Conservation (phyloP, 1,140 invertebrate species). For the Aradophagus sp. region DNA sequence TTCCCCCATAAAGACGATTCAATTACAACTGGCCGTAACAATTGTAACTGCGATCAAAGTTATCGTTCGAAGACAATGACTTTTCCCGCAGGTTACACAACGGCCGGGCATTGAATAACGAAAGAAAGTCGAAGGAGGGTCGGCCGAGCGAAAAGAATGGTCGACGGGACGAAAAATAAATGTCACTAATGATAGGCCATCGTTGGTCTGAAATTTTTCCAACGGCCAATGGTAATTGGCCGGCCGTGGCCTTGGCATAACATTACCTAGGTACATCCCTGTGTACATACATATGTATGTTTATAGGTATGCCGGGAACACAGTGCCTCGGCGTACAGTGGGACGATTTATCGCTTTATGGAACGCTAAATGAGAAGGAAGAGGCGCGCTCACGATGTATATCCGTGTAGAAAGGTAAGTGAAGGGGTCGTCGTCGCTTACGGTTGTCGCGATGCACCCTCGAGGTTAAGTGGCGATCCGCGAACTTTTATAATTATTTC, state of each 20-base stretch:
- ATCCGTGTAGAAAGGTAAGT: constrained; percentile 54
- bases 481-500: constrained; percentile 63
- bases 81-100: too few species aligned
- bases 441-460: constrained; percentile 60
- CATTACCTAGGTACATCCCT: constrained; percentile 43
- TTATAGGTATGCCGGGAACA: constrained; percentile 17
- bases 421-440: constrained; percentile 51
- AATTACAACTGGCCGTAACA: too few species aligned
- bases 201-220: too few species aligned
- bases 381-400: constrained; percentile 48
- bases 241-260: constrained; percentile 22
- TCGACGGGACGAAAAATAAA: constrained; percentile 29
- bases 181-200: constrained; percentile 33
- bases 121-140: too few species aligned
- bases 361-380: constrained; percentile 53
- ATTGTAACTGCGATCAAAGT: too few species aligned
- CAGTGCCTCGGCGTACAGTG: constrained; percentile 13
- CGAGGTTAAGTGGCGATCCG: constrained; percentile 62
- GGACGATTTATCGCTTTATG: constrained; percentile 60
- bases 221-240: constrained; percentile 21
- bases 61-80: too few species aligned
- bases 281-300: constrained; percentile 35
- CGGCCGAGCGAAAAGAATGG: too few species aligned
- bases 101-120: too few species aligned
- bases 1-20: too few species aligned